Conservation (phyloP, 1,140 invertebrate genomes). For the Pentalonia nigronervosa region DNA sequence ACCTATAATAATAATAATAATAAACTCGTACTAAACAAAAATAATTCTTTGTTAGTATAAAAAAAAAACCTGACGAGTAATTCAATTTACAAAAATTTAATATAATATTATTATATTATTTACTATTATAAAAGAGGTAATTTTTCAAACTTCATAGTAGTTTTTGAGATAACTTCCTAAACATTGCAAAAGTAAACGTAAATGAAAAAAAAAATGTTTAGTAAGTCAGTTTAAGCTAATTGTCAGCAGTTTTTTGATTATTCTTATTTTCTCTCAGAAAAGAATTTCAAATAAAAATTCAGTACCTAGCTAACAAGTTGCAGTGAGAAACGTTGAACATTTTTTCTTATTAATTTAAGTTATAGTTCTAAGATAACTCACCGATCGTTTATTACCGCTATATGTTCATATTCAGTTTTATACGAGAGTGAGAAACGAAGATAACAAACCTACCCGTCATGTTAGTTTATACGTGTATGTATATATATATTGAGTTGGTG, state of each 20-base stretch:
- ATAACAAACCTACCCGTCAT: not conserved
- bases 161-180: not conserved
- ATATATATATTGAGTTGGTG: not conserved
- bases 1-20: not conserved
- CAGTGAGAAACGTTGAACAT: not conserved
- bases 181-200: not conserved
- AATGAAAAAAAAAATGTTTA: not conserved
- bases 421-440: not conserved
- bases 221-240: not conserved
- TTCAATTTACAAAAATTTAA: not conserved
- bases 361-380: not conserved
- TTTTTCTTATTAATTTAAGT: conserved; percentile 4
- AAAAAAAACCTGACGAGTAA: not conserved
- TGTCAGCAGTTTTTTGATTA: not conserved
- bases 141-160: not conserved
- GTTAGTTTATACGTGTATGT: not conserved
- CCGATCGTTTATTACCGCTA: not conserved
- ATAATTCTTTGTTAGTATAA: not conserved
- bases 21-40: no score
- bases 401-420: not conserved
- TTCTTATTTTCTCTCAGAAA: not conserved
- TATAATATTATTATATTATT: not conserved
- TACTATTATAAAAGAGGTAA: not conserved
- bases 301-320: not conserved
- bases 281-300: not conserved